Evolutionary conservation across 2,888 invertebrate genomes (phyloP).

Genomic region (Drosophila koepferae): DNA sequence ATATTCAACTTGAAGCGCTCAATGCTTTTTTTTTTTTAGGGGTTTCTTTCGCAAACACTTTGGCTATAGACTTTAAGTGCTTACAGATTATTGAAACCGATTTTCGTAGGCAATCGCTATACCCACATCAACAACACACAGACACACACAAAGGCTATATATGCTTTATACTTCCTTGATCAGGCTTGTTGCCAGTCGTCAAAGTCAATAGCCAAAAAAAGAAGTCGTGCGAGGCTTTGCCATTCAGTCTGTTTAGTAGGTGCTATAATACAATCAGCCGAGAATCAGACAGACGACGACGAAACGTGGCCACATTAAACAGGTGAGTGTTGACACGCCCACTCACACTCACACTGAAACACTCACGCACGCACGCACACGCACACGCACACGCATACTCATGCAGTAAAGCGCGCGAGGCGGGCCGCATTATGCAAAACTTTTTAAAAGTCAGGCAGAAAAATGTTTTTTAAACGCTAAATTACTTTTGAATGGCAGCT

Average conservation of each 20-base stretch:
- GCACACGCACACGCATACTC: constrained; percentile 12
- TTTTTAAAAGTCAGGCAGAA: constrained; percentile 78
- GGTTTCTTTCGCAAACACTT: background rate
- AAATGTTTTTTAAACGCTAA: constrained; percentile 81
- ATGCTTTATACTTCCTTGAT: constrained; percentile 17
- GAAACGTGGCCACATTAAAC: constrained; percentile 63
- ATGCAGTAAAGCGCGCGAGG: constrained; percentile 35
- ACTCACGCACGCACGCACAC: constrained; percentile 8
- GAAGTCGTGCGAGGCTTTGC: constrained; percentile 27
- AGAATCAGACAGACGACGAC: constrained; percentile 74
- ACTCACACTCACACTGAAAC: background rate
- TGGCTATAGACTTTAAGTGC: constrained; percentile 41
- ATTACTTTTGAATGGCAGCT: constrained; percentile 78
- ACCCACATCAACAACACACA: background rate
- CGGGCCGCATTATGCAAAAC: constrained; percentile 68
- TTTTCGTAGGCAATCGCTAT: constrained; percentile 43
- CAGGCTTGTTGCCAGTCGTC: constrained; percentile 41
- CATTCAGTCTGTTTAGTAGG: constrained; percentile 53
- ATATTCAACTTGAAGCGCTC: background rate
- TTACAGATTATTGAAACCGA: constrained; percentile 41
- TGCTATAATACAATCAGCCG: constrained; percentile 71
- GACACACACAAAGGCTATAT: constrained; percentile 8
- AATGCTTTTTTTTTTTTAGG: too few species aligned
- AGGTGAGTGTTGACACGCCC: constrained; percentile 70
- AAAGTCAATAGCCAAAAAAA: constrained; percentile 65